Evolutionary conservation across 1,140 invertebrate genomes (phyloP).

Genomic region (Papilio polytes): DNA sequence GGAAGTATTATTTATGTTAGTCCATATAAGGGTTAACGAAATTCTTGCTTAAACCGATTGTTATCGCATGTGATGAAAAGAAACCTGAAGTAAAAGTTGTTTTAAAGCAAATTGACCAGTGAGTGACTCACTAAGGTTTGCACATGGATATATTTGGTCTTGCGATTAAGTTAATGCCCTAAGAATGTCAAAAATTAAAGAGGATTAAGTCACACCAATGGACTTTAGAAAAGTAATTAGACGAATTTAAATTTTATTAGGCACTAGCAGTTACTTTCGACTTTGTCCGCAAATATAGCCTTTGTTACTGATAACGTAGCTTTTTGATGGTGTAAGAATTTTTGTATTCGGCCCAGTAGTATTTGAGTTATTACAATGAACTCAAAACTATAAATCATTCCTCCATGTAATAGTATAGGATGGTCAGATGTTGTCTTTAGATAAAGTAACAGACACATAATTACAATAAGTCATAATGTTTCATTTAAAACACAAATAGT

Average conservation of each 20-base stretch:
- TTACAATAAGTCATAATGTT: constrained; percentile 19
- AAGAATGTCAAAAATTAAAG: neutral
- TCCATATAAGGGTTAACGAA: constrained; percentile 7
- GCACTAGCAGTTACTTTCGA: too few relatives aligned
- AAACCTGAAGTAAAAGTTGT: constrained; percentile 27
- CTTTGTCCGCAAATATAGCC: too few relatives aligned
- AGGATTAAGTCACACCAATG: neutral
- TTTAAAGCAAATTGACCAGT: neutral
- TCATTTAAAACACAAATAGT: constrained; percentile 42
- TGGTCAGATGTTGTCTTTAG: neutral
- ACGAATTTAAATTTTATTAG: too few relatives aligned
- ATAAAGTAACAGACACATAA: neutral
- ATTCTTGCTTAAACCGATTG: constrained; percentile 17
- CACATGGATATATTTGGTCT: neutral
- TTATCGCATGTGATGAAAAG: constrained; percentile 16
- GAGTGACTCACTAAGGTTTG: constrained; percentile 10
- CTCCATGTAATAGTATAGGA: neutral
- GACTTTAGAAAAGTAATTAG: neutral
- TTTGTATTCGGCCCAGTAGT: too few relatives aligned
- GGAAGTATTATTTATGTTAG: neutral
- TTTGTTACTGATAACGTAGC: too few relatives aligned
- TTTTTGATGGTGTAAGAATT: too few relatives aligned
- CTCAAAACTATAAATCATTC: too few relatives aligned
- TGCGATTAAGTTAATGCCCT: neutral
- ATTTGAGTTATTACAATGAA: too few relatives aligned